phyloP scores from a whole-genome alignment of 2,113 vertebrate genomes.

The Ramphastos sulfuratus region DNA sequence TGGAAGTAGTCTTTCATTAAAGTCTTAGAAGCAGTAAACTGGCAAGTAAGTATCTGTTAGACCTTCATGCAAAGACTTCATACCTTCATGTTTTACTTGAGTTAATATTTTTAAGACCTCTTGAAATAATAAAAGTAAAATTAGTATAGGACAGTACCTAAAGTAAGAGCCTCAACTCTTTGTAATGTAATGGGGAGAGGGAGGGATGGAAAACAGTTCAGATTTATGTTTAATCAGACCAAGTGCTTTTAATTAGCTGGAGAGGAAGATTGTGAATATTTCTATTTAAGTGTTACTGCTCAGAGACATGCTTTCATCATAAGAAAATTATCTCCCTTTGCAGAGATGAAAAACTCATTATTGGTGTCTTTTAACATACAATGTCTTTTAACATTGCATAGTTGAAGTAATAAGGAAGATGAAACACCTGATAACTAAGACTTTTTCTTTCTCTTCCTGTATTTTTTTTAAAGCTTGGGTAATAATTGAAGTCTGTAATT shows the following conservation, averaged over 20 bases:
- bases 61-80: background rate
- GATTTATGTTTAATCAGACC: conserved; percentile 38
- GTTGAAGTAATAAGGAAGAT: conserved; percentile 24
- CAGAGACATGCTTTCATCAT: conserved; percentile 53
- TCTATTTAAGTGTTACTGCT: conserved; percentile 51
- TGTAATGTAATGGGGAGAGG: conserved; percentile 12
- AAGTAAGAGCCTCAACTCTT: background rate
- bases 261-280: conserved; percentile 35
- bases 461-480: conserved; percentile 10
- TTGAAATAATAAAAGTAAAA: conserved; percentile 40
- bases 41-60: background rate
- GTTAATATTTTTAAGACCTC: conserved; percentile 13
- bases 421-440: conserved; percentile 17
- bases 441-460: background rate
- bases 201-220: conserved; percentile 33
- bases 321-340: conserved; percentile 45
- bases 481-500: conserved; percentile 49
- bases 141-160: conserved; percentile 19
- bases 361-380: conserved; percentile 28
- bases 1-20: background rate
- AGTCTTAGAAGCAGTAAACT: background rate
- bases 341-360: conserved; percentile 50
- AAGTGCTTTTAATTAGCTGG: conserved; percentile 60
- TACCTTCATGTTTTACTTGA: background rate
- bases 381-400: conserved; percentile 28